Base-by-base conservation (phyloP, 2,113 vertebrate species). In the Anoura caudifer region DNA sequence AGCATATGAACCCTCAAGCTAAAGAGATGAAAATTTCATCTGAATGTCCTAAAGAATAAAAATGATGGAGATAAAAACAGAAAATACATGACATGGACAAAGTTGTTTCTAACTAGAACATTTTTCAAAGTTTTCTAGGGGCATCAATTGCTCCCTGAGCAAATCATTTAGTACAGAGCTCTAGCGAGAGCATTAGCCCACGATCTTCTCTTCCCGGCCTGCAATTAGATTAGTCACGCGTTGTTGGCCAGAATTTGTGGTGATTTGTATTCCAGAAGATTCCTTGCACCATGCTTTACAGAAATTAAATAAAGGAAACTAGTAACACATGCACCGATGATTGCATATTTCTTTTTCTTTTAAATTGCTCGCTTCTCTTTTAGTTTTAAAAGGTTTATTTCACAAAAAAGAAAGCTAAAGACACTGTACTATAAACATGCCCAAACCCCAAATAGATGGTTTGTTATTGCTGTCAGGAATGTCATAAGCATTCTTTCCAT, bases 111-210 rank as follows among this genome's bases (percentile, higher is more conserved):
- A 98, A 98, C 97, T 95, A 91, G 87, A 98, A 97, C 91, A 97
- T 97, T 98, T 98, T 98, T 98, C 97, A 98, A 97, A 98, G 97
- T 98, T 98, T 98, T 98, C 95, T 88, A 94, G 96, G 97, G 96
- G 94, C 79, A 97, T 98, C 98, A 98, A 85, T 95, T 97, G 90
- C 95, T 98, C 97, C 98, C 97, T 95, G 97, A 98, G 90, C 87
- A 98, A 98, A 98, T 98, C 94, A 1, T 97, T 98, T 97, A 95
- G 87, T 96, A 97, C 96, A 98, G 97, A 97, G 93, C 90, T 98
- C 97, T 93, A 98, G 95, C 82, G 96, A 97, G 97, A 98, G 8
- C 65, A 96, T 96, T 97, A 97, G 94, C 98, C 87, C 97, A 96
- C 38, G 94, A 47, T 79, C 83, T 41, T 97, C 84, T 97, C 91